These are phyloP conservation scores for Poecile atricapillus DNA, from an alignment of 2,113 vertebrate species.

Conservation along the genomic window DNA sequence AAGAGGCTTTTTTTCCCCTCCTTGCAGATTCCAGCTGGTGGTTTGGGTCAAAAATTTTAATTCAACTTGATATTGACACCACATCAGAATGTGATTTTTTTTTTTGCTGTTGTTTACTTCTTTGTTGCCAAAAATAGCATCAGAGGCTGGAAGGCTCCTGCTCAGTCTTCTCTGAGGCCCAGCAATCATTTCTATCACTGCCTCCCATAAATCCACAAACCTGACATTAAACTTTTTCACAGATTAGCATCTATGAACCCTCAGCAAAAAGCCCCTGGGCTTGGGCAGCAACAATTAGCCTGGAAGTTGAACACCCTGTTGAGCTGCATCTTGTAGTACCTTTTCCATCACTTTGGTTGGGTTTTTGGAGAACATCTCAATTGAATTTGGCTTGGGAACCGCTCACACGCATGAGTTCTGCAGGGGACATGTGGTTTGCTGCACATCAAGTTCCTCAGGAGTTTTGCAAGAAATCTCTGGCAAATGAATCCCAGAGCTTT, in stretches of 20 bases:
- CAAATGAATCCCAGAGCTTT: constrained; percentile 37
- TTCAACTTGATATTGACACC: not conserved
- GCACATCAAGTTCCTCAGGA: not conserved
- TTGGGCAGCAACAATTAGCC: not conserved
- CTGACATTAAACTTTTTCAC: not conserved
- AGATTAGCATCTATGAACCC: not conserved
- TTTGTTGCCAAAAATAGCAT: not conserved
- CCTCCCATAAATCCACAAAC: not conserved
- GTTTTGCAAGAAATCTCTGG: not conserved
- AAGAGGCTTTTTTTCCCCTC: not conserved
- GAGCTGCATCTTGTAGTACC: constrained; percentile 1
- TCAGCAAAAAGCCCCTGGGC: not conserved
- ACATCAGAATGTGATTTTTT: not conserved
- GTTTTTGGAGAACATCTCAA: not conserved
- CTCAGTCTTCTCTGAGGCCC: not conserved
- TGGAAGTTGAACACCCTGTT: not conserved
- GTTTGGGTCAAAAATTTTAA: not conserved
- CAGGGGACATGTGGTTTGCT: constrained; percentile 34
- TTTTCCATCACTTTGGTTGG: not conserved
- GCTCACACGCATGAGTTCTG: not conserved
- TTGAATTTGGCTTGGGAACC: not conserved
- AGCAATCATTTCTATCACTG: not conserved
- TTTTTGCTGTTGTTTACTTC: not conserved
- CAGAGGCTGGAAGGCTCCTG: not conserved
- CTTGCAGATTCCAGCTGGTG: not conserved